Evolutionary conservation across 2,797 vertebrate genomes (phyloP), one percentile per base, ranked within the genome.

Genomic region (Coranthus polyacanthus): DNA sequence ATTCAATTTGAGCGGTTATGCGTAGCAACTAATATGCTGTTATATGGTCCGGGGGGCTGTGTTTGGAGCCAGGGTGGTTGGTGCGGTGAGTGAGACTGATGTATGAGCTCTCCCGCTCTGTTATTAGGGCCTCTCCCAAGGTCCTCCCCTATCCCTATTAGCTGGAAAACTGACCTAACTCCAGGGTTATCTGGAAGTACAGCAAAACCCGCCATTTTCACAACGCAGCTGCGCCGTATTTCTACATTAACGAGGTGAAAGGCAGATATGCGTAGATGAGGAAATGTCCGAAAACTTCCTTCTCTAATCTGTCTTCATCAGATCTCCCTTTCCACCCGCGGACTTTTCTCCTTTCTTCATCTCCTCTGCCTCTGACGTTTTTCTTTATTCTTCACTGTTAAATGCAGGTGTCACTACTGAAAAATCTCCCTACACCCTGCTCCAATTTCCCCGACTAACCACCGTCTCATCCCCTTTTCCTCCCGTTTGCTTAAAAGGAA

Each of bases 81-180:
- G 62, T 90, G 89, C 81, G 86, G 89, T 90, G 82, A 83, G 74
- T 77, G 73, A 88, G 78, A 75, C 68, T 85, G 82, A 94, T 91
- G 82, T 72, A 84, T 70, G 79, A 88, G 66, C 65, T 71, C 74
- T 77, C 68, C 88, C 79, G 52, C 86, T 88, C 85, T 88, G 82
- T 86, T 87, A 92, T 88, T 88, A 89, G 38, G 56, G 76, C 63
- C 79, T 85, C 66, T 83, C 69, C 71, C 58, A 65, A 77, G 73
- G 62, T 72, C 78, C 72, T 79, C 78, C 56, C 79, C 69, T 80
- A 85, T 79, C 79, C 72, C 46, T 56, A 76, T 83, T 90, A 87
- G 62, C 75, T 80, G 78, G 78, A 85, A 82, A 90, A 78, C 64
- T 82, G 84, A 89, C 79, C 83, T 70, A 68, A 86, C 61, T 74